phyloP scores from a whole-genome alignment of 2,113 vertebrate species.

The Melospiza melodia region DNA sequence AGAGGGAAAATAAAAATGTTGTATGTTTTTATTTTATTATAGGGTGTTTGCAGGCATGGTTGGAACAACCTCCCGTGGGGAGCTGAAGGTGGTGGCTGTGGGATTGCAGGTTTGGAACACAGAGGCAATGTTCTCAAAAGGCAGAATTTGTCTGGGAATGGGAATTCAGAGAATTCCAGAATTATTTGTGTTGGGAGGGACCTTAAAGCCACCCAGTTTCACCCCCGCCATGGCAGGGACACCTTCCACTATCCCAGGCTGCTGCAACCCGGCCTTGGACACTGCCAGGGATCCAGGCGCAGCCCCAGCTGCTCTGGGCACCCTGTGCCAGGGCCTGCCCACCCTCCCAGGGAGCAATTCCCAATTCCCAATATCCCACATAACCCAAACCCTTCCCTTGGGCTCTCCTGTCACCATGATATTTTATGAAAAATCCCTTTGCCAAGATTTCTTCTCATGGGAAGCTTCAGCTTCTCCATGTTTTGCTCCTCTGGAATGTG shows the following conservation, averaged over 20 bases:
- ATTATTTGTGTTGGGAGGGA: background rate
- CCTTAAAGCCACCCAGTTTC: too few species aligned
- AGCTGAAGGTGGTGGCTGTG: background rate
- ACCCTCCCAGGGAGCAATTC: background rate
- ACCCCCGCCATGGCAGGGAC: background rate
- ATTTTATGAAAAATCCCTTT: too few species aligned
- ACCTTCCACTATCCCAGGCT: background rate
- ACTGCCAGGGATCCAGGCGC: background rate
- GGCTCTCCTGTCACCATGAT: too few species aligned
- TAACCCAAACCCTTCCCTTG: background rate
- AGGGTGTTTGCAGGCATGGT: background rate
- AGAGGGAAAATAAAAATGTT: background rate
- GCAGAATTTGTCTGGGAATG: background rate
- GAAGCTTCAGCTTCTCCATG: too few species aligned
- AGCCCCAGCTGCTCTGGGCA: background rate
- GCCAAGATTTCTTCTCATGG: too few species aligned
- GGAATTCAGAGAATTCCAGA: background rate
- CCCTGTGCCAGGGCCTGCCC: background rate
- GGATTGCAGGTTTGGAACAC: background rate
- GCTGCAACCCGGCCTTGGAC: background rate
- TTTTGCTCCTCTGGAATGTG: too few species aligned
- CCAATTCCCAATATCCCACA: background rate
- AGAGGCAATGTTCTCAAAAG: background rate
- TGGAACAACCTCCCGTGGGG: background rate
- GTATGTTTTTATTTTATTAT: background rate